Conservation (phyloP, 2,888 invertebrate genomes). For the Tetragonisca angustula region DNA sequence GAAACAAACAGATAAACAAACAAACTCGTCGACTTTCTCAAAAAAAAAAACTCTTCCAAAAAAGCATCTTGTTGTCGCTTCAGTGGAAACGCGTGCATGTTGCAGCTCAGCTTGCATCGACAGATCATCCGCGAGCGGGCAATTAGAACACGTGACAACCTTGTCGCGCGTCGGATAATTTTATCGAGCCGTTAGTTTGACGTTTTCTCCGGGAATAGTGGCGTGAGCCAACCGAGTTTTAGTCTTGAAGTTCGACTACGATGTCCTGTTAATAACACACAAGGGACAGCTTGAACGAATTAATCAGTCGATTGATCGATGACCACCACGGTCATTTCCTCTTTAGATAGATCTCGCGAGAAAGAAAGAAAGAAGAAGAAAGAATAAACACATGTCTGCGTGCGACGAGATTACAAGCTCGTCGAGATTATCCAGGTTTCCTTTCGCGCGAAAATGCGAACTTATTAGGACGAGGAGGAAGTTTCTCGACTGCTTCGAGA, state of each 20-base stretch:
- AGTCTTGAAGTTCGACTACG: no score
- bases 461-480: background rate
- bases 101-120: background rate
- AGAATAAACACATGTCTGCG: background rate
- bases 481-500: background rate
- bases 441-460: background rate
- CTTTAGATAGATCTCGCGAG: background rate
- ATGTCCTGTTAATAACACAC: background rate
- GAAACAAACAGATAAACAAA: no score
- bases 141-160: constrained; percentile 16
- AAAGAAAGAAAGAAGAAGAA: no score
- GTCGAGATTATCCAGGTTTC: background rate
- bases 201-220: background rate
- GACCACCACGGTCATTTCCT: background rate
- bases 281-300: background rate
- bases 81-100: no score
- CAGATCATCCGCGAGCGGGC: background rate
- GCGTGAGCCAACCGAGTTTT: constrained; percentile 7
- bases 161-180: background rate
- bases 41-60: no score
- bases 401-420: background rate
- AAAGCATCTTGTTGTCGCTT: no score
- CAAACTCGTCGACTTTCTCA: no score
- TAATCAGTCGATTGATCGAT: constrained; percentile 19
- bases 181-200: constrained; percentile 9